Evolutionary conservation across 2,888 invertebrate genomes (phyloP), one percentile per base, ranked within the genome.

Genomic region (Asteroscopus sphinx): DNA sequence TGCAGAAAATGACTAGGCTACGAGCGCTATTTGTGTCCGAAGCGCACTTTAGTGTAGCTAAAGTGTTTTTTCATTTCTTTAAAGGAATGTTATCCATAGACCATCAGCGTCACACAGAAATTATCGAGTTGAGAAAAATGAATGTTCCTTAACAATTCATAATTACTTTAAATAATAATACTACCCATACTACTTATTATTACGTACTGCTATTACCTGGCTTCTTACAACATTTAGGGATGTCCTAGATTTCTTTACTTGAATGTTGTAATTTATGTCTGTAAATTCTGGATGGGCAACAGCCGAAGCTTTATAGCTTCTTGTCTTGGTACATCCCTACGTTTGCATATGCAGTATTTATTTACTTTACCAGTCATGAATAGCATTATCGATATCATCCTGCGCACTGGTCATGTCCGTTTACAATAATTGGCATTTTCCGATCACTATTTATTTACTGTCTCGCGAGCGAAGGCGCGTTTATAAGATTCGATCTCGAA

Each of bases 401-500:
- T 37, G 63, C 45, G 63, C 40, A 57, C 47, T 49, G 48, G 51
- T 60, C 53, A 13, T 70, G 54, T 52, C 62, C 47, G 49, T 65
- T 66, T 56, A 59, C 52, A 65, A 70, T 70, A 60, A 71, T 66
- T 71, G 61, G 33, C 57, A 69, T 57, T 47, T 49, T 42, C 56
- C 35, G 54, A 66, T 71, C 53, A 66, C 66, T 66, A 69, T 69
- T 66, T 69, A 69, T 69, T 52, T 48, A 66, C 54, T 41, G 56
- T 71, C 53, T 51, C 47, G 44, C 33, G 16, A 60, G 32, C 39
- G 51, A 47, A 52, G 41, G 33, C 44, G 54, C 40, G 40, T 39
- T 67, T 68, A 65, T 70, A 69, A 68, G 71, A 70, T 61, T 66
- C 36, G 68, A 70, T 66, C 71, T 66, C 54, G 9, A 53, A 15